Conservation (phyloP, 2,113 vertebrate genomes). For the Anhinga rufa region DNA sequence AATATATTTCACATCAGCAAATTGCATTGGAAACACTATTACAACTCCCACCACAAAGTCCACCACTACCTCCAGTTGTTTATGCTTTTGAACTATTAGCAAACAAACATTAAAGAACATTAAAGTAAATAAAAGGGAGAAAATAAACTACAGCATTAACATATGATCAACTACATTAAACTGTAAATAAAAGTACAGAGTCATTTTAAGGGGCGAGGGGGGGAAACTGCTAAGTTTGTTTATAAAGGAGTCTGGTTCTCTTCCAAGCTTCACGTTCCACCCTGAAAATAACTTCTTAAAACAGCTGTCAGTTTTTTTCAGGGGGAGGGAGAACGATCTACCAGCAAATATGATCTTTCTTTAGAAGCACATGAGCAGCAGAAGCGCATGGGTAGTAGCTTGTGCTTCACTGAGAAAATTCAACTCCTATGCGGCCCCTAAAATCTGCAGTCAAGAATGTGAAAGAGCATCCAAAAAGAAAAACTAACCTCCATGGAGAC, state of each 20-base stretch:
- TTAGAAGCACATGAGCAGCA: neutral
- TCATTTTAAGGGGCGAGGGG: neutral
- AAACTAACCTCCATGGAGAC: neutral
- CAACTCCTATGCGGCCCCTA: neutral
- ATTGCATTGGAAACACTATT: neutral
- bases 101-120: neutral
- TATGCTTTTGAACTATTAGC: neutral
- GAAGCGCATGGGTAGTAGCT: neutral
- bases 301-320: constrained; percentile 15
- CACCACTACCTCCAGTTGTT: neutral
- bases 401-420: neutral
- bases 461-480: neutral
- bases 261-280: constrained; percentile 45
- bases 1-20: neutral
- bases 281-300: constrained; percentile 58
- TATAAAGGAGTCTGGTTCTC: constrained; percentile 12
- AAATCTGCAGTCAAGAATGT: neutral
- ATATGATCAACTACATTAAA: neutral
- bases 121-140: neutral
- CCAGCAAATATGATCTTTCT: neutral
- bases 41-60: neutral
- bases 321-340: neutral
- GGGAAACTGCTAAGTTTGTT: neutral
- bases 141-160: neutral
- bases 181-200: neutral